Evolutionary conservation across 2,888 invertebrate species (phyloP).

Genomic region (Brachynemurus nebulosus): DNA sequence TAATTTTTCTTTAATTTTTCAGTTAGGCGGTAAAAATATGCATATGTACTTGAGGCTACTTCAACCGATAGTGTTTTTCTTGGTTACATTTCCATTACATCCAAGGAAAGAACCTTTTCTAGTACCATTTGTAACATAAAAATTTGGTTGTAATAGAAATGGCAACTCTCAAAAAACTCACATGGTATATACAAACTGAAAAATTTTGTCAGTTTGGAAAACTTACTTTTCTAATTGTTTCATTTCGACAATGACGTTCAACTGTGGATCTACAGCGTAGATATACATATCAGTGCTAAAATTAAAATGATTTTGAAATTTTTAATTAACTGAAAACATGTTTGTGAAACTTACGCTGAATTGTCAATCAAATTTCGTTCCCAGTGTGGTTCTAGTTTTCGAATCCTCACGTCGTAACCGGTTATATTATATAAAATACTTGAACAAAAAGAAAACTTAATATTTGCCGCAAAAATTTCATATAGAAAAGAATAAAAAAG

Average conservation of each 20-base stretch:
- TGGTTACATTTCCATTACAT: too few relatives aligned
- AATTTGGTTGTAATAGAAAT: too few relatives aligned
- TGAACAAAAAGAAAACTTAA: too few relatives aligned
- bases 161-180: too few relatives aligned
- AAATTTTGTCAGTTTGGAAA: background rate
- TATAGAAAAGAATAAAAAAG: too few relatives aligned
- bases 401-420: conserved; percentile 62
- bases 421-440: conserved; percentile 57
- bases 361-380: conserved; percentile 49
- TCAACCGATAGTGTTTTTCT: too few relatives aligned
- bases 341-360: conserved; percentile 40
- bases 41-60: too few relatives aligned
- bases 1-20: too few relatives aligned
- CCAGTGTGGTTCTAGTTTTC: conserved; percentile 62
- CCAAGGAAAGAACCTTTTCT: too few relatives aligned
- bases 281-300: conserved; percentile 73
- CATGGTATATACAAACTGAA: conserved; percentile 3
- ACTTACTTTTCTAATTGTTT: conserved; percentile 62
- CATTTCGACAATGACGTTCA: conserved; percentile 70
- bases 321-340: conserved; percentile 1
- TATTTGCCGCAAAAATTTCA: too few relatives aligned
- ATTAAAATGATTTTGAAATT: conserved; percentile 6
- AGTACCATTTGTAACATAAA: too few relatives aligned
- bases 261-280: conserved; percentile 69
- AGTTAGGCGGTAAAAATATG: too few relatives aligned